Percentiles rank a stretch among this genome's conserved stretches.
Conservation (phyloP, 2,113 vertebrate species). For the Cricetomys ansorgei region DNA sequence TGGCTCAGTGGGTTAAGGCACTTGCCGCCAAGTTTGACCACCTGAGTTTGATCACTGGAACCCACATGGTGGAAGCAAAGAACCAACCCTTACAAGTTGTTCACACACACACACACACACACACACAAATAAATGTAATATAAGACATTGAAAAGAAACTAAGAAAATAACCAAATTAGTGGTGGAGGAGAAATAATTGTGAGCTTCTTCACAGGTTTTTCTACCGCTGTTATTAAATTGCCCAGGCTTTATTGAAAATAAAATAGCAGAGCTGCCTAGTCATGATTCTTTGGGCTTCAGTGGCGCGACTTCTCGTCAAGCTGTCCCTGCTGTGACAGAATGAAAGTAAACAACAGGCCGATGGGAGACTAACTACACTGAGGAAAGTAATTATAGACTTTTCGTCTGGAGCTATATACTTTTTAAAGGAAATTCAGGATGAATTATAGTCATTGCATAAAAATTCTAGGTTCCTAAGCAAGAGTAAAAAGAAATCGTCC, state of each 20-base stretch:
- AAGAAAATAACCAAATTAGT: background rate
- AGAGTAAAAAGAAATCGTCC: conserved; percentile 44
- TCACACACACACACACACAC: background rate
- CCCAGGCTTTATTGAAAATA: conserved; percentile 43
- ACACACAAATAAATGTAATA: background rate
- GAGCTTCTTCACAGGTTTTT: background rate
- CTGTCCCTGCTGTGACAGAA: conserved; percentile 61
- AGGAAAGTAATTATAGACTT: conserved; percentile 49
- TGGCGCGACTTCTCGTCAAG: conserved; percentile 46
- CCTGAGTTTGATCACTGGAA: too few relatives aligned
- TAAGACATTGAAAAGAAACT: background rate
- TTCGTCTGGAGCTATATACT: conserved; percentile 11
- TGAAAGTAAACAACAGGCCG: conserved; percentile 67
- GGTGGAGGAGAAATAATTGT: background rate
- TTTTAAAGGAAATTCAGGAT: conserved; percentile 46
- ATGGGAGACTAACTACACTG: conserved; percentile 33
- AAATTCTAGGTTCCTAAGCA: conserved; percentile 42
- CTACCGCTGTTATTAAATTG: conserved; percentile 39
- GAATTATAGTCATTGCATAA: conserved; percentile 6
- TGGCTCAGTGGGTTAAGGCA: background rate
- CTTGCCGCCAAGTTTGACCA: background rate
- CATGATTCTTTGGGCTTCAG: conserved; percentile 42
- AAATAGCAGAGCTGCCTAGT: background rate
- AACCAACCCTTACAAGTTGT: background rate
- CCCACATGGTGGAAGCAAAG: background rate